Evolutionary conservation across 1,140 invertebrate species (phyloP).

Genomic region (Nymphalis io): DNA sequence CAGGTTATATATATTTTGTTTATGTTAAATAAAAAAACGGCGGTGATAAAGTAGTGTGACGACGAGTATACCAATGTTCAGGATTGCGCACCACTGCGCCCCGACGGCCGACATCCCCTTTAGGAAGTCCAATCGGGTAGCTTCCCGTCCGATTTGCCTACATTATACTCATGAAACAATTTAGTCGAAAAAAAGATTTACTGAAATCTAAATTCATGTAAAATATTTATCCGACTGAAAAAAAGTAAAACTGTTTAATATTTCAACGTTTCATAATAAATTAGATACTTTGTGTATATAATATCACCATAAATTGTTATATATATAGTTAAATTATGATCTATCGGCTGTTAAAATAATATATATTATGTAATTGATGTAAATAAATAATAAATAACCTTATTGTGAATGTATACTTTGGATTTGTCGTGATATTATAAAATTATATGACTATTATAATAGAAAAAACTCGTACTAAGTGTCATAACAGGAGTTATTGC

Average conservation of each 20-base stretch:
- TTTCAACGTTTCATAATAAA: too few relatives aligned
- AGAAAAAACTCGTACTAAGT: background rate
- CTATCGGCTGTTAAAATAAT: too few relatives aligned
- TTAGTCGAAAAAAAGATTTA: constrained; percentile 33
- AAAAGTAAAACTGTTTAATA: background rate
- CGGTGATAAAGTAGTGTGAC: constrained; percentile 18
- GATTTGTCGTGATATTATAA: too few relatives aligned
- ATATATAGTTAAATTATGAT: too few relatives aligned
- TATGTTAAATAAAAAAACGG: constrained; percentile 3
- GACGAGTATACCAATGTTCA: constrained; percentile 28
- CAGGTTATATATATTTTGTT: background rate
- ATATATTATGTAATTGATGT: too few relatives aligned
- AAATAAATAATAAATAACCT: too few relatives aligned
- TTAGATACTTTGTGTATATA: too few relatives aligned
- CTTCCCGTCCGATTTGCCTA: constrained; percentile 41
- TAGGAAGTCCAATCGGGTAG: constrained; percentile 61
- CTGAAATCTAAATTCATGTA: background rate
- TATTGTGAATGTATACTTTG: too few relatives aligned
- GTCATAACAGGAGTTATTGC: constrained; percentile 12
- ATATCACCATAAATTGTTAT: too few relatives aligned
- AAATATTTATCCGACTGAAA: background rate
- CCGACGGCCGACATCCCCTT: constrained; percentile 34
- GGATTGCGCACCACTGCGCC: constrained; percentile 31
- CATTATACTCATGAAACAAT: constrained; percentile 29
- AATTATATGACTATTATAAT: too few relatives aligned